Evolutionary conservation across 2,797 vertebrate genomes (phyloP).

Genomic region (Trematomus bernacchii): DNA sequence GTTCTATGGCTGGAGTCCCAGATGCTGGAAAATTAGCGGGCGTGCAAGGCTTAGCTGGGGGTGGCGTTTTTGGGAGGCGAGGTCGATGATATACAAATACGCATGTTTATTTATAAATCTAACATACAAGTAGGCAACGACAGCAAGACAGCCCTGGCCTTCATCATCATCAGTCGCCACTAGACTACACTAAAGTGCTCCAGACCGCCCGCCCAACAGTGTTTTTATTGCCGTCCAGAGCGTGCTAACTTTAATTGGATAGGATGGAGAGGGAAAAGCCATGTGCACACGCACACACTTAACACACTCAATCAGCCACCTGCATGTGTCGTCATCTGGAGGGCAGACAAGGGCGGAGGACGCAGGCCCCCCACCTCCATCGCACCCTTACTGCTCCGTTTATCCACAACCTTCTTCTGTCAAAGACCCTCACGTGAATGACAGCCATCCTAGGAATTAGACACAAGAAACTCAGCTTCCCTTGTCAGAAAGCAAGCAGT

Average conservation of each 20-base stretch:
- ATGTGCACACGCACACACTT: slow-evolving; percentile 34
- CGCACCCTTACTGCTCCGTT: neutral
- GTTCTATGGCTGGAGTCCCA: slow-evolving; percentile 54
- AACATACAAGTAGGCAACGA: slow-evolving; percentile 58
- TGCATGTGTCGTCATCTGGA: slow-evolving; percentile 73
- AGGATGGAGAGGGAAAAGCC: slow-evolving; percentile 48
- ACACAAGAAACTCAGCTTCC: slow-evolving; percentile 40
- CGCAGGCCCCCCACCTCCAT: slow-evolving; percentile 34
- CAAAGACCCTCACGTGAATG: slow-evolving; percentile 42
- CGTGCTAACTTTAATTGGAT: slow-evolving; percentile 59
- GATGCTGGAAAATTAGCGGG: slow-evolving; percentile 71
- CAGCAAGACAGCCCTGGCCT: slow-evolving; percentile 47
- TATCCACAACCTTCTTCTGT: slow-evolving; percentile 60
- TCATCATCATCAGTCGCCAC: slow-evolving; percentile 51
- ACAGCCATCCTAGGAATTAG: slow-evolving; percentile 61
- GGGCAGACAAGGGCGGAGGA: slow-evolving; percentile 55
- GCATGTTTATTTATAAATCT: slow-evolving; percentile 63
- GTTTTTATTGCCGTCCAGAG: slow-evolving; percentile 72
- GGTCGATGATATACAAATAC: slow-evolving; percentile 62
- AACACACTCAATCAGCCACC: slow-evolving; percentile 69
- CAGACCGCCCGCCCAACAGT: slow-evolving; percentile 58
- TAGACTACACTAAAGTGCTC: slow-evolving; percentile 58
- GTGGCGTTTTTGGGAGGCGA: slow-evolving; percentile 21
- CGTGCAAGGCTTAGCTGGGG: slow-evolving; percentile 43
- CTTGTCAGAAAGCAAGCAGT: slow-evolving; percentile 59